Percentiles rank a stretch among this genome's conserved stretches.
Evolutionary conservation across 2,888 invertebrate species (phyloP).

Genomic region (Mythimna vitellina): DNA sequence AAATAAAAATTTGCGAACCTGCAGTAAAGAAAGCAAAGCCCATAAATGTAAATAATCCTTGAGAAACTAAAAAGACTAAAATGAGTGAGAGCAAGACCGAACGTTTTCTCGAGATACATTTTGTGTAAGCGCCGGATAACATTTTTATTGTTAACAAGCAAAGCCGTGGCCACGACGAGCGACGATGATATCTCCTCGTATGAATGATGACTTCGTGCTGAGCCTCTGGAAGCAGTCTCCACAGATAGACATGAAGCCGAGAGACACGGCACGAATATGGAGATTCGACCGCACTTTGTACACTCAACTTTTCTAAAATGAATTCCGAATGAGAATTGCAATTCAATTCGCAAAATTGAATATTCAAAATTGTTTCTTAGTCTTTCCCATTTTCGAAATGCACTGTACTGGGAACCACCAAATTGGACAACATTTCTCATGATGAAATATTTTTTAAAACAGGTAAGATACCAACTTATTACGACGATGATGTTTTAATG

Average conservation of each 20-base stretch:
- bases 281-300: conserved; percentile 71
- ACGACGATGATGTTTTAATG: conserved; percentile 38
- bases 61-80: conserved; percentile 72
- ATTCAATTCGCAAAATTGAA: conserved; percentile 56
- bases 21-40: conserved; percentile 28
- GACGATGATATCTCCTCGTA: conserved; percentile 89
- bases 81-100: conserved; percentile 67
- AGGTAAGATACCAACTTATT: conserved; percentile 25
- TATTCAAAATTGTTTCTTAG: conserved; percentile 51
- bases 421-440: conserved; percentile 2
- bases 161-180: conserved; percentile 85
- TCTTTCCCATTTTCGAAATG: conserved; percentile 39
- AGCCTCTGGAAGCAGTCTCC: conserved; percentile 84
- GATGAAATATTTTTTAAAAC: conserved; percentile 26
- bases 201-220: conserved; percentile 91
- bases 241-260: conserved; percentile 80
- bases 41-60: conserved; percentile 56
- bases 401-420: conserved; percentile 14
- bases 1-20: conserved; percentile 32
- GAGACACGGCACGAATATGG: conserved; percentile 88
- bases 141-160: conserved; percentile 91
- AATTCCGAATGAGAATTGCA: conserved; percentile 62
- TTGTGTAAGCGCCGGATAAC: conserved; percentile 87
- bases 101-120: conserved; percentile 85
- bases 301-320: conserved; percentile 61